Evolutionary conservation across 2,113 vertebrate genomes (phyloP).

Genomic region (Odontesthes bonariensis): DNA sequence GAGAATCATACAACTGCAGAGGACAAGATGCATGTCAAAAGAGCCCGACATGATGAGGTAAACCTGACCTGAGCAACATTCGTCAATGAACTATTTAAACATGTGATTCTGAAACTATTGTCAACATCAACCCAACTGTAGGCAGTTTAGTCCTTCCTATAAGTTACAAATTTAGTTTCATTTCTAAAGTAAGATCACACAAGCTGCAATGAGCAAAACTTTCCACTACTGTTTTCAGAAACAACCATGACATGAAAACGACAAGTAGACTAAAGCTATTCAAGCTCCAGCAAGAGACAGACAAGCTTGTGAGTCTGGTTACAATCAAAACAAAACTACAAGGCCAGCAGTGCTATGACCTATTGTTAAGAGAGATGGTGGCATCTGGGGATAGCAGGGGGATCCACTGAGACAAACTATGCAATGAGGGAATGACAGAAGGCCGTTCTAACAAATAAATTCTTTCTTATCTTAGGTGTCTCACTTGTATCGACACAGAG

Average conservation of each 20-base stretch:
- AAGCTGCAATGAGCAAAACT: slow-evolving; percentile 35
- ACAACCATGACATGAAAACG: slow-evolving; percentile 29
- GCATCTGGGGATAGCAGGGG: slow-evolving; percentile 25
- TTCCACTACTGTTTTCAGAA: slow-evolving; percentile 47
- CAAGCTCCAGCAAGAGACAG: slow-evolving; percentile 34
- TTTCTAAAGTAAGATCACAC: slow-evolving; percentile 41
- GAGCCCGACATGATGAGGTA: neutral
- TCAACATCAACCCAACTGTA: slow-evolving; percentile 32
- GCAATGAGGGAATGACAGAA: neutral
- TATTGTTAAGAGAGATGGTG: slow-evolving; percentile 41
- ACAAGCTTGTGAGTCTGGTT: slow-evolving; percentile 57
- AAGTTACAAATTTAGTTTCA: slow-evolving; percentile 28
- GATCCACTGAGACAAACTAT: neutral
- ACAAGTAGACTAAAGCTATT: slow-evolving; percentile 29
- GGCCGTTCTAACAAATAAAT: no score
- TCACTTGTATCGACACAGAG: neutral
- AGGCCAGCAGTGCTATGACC: slow-evolving; percentile 31
- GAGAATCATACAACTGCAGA: slow-evolving; percentile 29
- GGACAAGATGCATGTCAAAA: neutral
- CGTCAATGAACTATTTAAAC: slow-evolving; percentile 7
- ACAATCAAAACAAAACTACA: slow-evolving; percentile 64
- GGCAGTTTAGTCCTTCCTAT: slow-evolving; percentile 7
- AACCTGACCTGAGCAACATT: neutral
- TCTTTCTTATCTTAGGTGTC: no score
- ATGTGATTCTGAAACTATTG: neutral